Conservation (phyloP, 2,797 vertebrate genomes). For the Molossus molossus region DNA sequence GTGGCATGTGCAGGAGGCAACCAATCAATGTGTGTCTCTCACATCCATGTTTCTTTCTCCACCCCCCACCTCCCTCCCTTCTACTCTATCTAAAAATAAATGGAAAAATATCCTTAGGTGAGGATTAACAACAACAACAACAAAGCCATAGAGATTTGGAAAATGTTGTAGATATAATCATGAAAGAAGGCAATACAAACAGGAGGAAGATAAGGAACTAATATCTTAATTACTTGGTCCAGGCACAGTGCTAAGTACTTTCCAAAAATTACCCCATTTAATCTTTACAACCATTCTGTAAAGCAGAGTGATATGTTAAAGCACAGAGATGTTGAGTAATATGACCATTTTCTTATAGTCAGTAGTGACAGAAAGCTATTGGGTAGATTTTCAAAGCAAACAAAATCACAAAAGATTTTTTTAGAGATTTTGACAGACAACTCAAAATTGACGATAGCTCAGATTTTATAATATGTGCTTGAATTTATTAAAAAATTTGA, state of each 20-base stretch:
- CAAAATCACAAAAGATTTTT: background rate
- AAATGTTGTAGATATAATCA: background rate
- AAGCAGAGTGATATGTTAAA: background rate
- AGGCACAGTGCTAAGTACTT: background rate
- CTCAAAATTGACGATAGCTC: background rate
- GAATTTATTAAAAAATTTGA: constrained; percentile 30
- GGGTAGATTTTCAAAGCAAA: constrained; percentile 38
- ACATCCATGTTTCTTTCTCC: too few species aligned
- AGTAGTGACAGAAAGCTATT: background rate
- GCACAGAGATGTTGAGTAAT: background rate
- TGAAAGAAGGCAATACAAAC: background rate
- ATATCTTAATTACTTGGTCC: background rate
- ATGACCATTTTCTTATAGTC: background rate
- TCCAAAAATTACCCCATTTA: constrained; percentile 15
- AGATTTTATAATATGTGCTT: constrained; percentile 33
- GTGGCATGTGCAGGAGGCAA: too few species aligned
- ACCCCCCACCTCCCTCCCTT: too few species aligned
- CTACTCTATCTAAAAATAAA: too few species aligned
- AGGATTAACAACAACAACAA: too few species aligned
- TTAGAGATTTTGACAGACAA: background rate
- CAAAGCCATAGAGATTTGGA: background rate
- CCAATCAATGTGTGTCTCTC: too few species aligned
- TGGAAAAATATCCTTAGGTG: too few species aligned
- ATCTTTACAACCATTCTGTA: background rate
- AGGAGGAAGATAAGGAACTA: background rate